phyloP scores from a whole-genome alignment of 2,113 vertebrate species.

The Lepus timidus region DNA sequence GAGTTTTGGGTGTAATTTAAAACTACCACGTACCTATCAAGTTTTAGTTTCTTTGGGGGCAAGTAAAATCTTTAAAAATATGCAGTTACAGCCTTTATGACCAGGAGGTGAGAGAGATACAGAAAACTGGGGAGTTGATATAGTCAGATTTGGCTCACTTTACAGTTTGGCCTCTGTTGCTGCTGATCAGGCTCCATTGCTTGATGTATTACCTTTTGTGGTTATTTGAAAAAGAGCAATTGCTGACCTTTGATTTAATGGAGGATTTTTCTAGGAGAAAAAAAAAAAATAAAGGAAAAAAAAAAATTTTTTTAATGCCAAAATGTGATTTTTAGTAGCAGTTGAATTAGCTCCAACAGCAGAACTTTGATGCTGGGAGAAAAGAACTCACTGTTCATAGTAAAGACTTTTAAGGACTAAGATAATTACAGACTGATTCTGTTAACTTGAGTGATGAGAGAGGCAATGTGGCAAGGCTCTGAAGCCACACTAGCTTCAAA shows the following conservation, averaged over 20 bases:
- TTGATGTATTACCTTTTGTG: background rate
- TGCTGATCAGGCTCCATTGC: background rate
- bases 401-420: background rate
- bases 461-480: background rate
- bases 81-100: background rate
- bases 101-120: background rate
- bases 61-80: background rate
- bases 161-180: background rate
- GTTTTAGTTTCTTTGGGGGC: background rate
- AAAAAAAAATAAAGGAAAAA: no score
- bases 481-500: background rate
- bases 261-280: background rate
- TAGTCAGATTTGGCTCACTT: background rate
- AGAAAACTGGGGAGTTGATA: background rate
- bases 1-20: background rate
- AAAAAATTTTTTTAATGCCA: background rate
- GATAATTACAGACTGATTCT: background rate
- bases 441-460: background rate
- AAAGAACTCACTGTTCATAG: constrained; percentile 30
- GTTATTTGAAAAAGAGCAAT: background rate
- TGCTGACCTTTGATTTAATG: constrained; percentile 39
- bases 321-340: constrained; percentile 24
- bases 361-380: constrained; percentile 21
- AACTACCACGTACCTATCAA: background rate
- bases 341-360: constrained; percentile 8